phyloP scores from a whole-genome alignment of 2,888 invertebrate genomes.

The Hetaerina titia region DNA sequence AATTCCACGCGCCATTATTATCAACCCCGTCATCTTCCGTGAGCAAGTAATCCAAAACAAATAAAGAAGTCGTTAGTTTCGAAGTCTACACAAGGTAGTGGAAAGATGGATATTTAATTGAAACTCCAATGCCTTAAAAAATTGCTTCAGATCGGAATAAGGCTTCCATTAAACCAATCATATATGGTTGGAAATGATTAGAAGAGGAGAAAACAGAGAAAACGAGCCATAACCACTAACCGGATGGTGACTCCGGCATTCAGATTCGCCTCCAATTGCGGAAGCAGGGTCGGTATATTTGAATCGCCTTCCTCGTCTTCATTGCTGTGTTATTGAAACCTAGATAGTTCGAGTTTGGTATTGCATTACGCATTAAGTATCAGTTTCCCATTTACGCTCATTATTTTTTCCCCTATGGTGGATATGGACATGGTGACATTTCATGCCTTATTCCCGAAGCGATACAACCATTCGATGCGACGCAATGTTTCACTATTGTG shows the following conservation, averaged over 20 bases:
- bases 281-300: background rate
- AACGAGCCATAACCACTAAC: background rate
- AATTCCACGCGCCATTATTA: background rate
- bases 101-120: constrained; percentile 10
- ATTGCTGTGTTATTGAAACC: background rate
- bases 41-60: constrained; percentile 27
- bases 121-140: background rate
- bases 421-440: too few species aligned
- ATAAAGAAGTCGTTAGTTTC: constrained; percentile 27
- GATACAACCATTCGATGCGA: too few species aligned
- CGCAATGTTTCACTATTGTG: too few species aligned
- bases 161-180: constrained; percentile 55
- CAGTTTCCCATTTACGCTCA: background rate
- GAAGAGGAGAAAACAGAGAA: background rate
- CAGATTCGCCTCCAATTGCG: background rate
- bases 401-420: too few species aligned
- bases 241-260: background rate
- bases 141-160: background rate
- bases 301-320: background rate
- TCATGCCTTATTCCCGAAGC: too few species aligned
- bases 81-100: background rate
- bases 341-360: background rate
- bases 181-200: constrained; percentile 28
- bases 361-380: background rate
- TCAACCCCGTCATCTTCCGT: background rate